These are phyloP conservation scores for Onthophagus sagittarius DNA, from an alignment of 2,888 invertebrate species.

Conservation along the genomic window DNA sequence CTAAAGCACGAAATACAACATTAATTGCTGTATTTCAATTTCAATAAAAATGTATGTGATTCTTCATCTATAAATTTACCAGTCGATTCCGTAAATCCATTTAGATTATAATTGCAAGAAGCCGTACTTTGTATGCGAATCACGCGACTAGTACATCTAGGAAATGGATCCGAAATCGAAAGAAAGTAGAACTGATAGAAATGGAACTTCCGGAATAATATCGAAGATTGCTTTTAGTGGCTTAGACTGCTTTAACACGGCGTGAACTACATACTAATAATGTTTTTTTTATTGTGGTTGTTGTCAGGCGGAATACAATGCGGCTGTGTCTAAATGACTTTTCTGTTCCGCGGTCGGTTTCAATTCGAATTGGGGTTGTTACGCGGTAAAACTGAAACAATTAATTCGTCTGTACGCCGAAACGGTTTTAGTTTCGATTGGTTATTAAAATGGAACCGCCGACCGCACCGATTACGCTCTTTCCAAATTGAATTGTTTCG, in stretches of 20 bases:
- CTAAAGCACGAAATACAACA: too few relatives aligned
- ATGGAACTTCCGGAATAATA: background rate
- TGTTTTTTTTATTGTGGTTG: background rate
- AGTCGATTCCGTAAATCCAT: background rate
- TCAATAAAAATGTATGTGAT: background rate
- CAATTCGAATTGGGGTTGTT: background rate
- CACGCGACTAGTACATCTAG: background rate
- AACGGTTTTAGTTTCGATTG: background rate
- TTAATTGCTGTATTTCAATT: background rate
- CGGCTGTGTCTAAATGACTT: background rate
- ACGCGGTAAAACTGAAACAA: background rate
- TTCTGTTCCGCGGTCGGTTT: background rate
- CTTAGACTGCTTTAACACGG: background rate
- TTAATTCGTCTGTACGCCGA: background rate
- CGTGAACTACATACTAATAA: background rate
- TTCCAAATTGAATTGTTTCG: background rate
- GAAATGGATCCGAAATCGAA: background rate
- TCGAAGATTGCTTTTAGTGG: background rate
- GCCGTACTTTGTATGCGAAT: background rate
- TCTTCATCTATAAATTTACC: background rate
- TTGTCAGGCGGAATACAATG: background rate
- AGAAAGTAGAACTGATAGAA: background rate
- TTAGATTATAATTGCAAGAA: background rate
- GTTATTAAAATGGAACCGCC: background rate
- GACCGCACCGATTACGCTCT: background rate